phyloP scores from a whole-genome alignment of 1,140 invertebrate genomes.

The Vanessa atalanta region DNA sequence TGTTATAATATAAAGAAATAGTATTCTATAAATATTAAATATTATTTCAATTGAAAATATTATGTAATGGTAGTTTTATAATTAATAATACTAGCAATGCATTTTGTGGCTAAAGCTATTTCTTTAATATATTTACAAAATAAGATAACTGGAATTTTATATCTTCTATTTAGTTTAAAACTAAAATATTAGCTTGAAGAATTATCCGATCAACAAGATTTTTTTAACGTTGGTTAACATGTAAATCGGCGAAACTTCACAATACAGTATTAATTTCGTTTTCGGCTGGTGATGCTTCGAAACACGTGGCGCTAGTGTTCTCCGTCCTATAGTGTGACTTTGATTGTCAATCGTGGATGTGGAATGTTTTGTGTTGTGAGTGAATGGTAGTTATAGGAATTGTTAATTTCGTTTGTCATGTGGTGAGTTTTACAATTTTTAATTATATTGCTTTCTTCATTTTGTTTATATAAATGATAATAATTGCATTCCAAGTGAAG shows the following conservation, averaged over 20 bases:
- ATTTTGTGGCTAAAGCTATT: too few relatives aligned
- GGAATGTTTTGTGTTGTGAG: constrained; percentile 77
- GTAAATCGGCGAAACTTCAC: constrained; percentile 39
- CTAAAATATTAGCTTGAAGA: neutral
- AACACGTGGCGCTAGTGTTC: constrained; percentile 66
- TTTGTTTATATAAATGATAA: neutral
- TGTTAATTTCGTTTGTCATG: constrained; percentile 65
- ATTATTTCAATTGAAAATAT: too few relatives aligned
- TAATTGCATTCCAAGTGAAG: neutral
- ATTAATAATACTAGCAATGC: too few relatives aligned
- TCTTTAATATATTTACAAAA: too few relatives aligned
- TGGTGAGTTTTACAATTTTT: constrained; percentile 57
- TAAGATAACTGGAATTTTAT: too few relatives aligned
- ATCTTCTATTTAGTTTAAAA: neutral
- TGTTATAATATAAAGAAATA: too few relatives aligned
- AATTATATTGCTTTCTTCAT: constrained; percentile 1
- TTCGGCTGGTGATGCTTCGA: constrained; percentile 33
- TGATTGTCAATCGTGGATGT: constrained; percentile 73
- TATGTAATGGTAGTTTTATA: too few relatives aligned
- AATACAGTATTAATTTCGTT: constrained; percentile 33
- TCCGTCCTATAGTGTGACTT: constrained; percentile 44
- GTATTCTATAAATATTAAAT: too few relatives aligned
- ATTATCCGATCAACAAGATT: constrained; percentile 5
- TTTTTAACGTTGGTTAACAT: constrained; percentile 33
- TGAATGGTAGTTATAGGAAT: constrained; percentile 63